Base-by-base conservation (phyloP, 2,113 vertebrate genomes). In the Cyprinodon variegatus region DNA sequence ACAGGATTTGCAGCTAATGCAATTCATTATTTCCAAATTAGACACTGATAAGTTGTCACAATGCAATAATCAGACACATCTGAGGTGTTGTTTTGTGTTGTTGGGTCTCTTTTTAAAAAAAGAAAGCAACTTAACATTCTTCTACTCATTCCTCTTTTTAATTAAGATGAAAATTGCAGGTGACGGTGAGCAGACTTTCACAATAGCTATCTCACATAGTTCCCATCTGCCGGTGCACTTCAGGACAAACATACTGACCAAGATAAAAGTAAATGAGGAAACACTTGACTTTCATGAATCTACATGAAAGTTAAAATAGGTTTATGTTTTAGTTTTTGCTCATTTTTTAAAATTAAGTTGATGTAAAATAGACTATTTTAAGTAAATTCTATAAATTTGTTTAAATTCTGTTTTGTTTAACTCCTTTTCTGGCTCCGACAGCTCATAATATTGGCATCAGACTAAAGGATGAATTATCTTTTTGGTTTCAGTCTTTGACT, bases 21-120 rank as follows among this genome's bases (percentile, higher is more conserved):
- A 90, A 91, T 90, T 91, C 78, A 90, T 92, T 91, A 92, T 88
- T 89, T 92, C 83, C 81, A 88, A 89, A 91, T 92, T 90, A 90
- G 76, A 82, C 69, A 17, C 76, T 82, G 87, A 89, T 87, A 87
- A 85, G 77, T 86, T 89, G 88, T 90, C 87, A 88, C 81, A 91
- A 90, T 86, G 72, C 86, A 88, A 85, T 85, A 74, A 89, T 89
- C 76, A 74, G 57, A 74, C 83, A 89, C 85, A 87, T 86, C 61
- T 73, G 83, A 73, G 45, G 72, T 22, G 76, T 87, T 90, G 86
- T 90, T 89, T 88, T 79, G 64, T 83, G 74, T 79, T 78, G 77
- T 78, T 83, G 37, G 37, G 38, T n/a, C 70, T 81, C 53, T 72
- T 67, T 29, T 68, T 59, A n/a, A n/a, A n/a, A 65, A 70, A 65